Base-by-base conservation (phyloP, 2,888 invertebrate species). In the Calameuta idolon region DNA sequence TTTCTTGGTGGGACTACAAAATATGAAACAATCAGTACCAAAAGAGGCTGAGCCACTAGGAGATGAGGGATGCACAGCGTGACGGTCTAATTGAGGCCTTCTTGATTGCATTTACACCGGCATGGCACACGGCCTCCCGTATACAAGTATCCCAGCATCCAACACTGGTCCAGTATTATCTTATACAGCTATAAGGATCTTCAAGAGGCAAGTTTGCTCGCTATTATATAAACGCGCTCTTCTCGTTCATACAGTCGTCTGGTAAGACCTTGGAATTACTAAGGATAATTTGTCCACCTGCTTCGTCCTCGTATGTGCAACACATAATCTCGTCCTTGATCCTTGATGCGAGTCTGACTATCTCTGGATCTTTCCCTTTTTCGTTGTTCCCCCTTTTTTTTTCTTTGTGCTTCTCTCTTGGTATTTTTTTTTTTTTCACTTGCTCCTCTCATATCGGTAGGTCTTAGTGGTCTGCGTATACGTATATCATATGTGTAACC, bases 61-160 rank as follows among this genome's bases (percentile, higher is more conserved):
- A 85, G 88, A 89, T 89, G 89, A 89, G 86, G 88, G 88, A 89
- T 89, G 88, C 86, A 87, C 89, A 87, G 86, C 89, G 89, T 89
- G 89, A 89, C 89, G 89, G 89, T 89, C 88, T 89, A 89, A 89
- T 89, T 89, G 89, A 89, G 89, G 89, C 86, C 88, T 89, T 88
- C 89, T 89, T 89, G 89, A 89, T 89, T 89, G 88, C 89, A 89
- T 89, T 89, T 89, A 89, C 89, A 89, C 89, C 89, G 89, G 84
- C 55, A 55, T 9, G 55, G 55, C 82, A 85, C 83, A 81, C 85
- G 80, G 87, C 87, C 87, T 86, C 86, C 87, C 80, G 87, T 85
- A 85, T 84, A 81, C 82, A 15, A n/a, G 31, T 33, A 33, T 33
- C 55, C 71, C 71, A 71, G 81, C 81, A 82, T 81, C 82, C 81